Evolutionary conservation across 2,797 vertebrate genomes (phyloP).

Genomic region (Cossypha caffra): DNA sequence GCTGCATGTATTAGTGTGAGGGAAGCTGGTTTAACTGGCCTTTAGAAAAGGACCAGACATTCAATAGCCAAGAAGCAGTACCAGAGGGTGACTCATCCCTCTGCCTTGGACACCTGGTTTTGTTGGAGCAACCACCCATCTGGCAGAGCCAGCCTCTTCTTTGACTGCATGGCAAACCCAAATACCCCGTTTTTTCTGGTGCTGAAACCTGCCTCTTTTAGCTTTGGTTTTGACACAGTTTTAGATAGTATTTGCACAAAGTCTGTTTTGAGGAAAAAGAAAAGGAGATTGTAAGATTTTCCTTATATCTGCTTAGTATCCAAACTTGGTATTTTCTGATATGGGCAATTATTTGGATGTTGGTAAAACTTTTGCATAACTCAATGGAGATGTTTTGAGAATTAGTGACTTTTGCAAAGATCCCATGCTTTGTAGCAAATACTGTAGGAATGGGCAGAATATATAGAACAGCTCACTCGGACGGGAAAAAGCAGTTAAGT

Average conservation of each 20-base stretch:
- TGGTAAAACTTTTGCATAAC: background rate
- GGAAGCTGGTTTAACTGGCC: constrained; percentile 33
- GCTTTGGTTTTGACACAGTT: background rate
- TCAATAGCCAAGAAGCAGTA: background rate
- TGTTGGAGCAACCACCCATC: background rate
- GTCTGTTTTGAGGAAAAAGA: background rate
- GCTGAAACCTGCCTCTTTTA: background rate
- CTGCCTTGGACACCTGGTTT: background rate
- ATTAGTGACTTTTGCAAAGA: background rate
- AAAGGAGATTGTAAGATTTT: background rate
- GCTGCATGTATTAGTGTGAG: background rate
- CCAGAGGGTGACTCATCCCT: background rate
- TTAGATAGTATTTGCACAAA: background rate
- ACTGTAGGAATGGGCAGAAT: background rate
- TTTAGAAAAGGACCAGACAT: background rate
- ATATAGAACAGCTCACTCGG: background rate
- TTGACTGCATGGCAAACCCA: background rate
- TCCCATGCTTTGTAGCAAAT: background rate
- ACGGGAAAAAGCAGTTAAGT: background rate
- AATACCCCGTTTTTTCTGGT: background rate
- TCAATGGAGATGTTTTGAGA: background rate
- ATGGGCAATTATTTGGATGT: background rate
- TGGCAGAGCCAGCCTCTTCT: background rate
- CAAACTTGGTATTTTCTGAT: background rate
- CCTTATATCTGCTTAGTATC: background rate